These are phyloP conservation scores for Diplogasteroides magnus DNA, from an alignment of 1,140 invertebrate species.

Conservation along the genomic window DNA sequence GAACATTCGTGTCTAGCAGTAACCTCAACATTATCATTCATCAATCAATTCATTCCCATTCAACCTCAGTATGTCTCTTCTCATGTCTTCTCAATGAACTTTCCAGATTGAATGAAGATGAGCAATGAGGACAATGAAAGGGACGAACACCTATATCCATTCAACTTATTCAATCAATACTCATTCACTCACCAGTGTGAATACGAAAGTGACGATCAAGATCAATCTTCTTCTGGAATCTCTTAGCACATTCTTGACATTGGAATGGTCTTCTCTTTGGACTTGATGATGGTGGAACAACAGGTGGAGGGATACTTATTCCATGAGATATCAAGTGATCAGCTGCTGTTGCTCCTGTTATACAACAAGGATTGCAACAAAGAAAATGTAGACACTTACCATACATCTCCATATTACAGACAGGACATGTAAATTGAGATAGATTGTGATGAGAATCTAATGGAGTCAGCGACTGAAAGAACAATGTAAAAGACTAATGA, in stretches of 20 bases:
- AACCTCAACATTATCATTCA: neutral
- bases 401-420: neutral
- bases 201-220: conserved; percentile 7
- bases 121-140: neutral
- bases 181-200: conserved; percentile 9
- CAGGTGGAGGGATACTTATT: neutral
- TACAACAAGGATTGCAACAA: neutral
- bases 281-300: neutral
- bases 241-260: neutral
- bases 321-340: neutral
- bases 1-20: neutral
- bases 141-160: neutral
- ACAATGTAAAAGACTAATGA: too few relatives aligned
- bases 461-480: too few relatives aligned
- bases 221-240: conserved; percentile 11
- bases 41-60: neutral
- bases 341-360: neutral
- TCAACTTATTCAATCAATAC: neutral
- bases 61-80: conserved; percentile 4
- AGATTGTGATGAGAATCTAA: too few relatives aligned
- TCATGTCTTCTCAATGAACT: conserved; percentile 7
- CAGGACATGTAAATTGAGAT: neutral
- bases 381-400: neutral
- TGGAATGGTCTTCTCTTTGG: neutral
- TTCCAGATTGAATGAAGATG: conserved; percentile 3